Evolutionary conservation across 1,140 invertebrate genomes (phyloP).

Genomic region (Meteorus sp.): DNA sequence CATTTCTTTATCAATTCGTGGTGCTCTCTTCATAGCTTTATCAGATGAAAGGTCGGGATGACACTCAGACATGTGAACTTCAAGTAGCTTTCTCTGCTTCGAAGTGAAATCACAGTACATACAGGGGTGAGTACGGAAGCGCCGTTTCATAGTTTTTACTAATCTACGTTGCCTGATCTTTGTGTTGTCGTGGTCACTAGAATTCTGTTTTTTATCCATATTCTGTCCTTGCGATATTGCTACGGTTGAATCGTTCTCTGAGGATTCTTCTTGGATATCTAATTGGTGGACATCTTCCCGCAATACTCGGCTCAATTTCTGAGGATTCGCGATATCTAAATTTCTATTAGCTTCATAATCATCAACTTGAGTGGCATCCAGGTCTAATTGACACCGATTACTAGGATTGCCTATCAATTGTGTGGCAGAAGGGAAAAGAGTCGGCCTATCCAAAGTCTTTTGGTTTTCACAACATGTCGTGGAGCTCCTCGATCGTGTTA

Average conservation of each 20-base stretch:
- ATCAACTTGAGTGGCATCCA: too few species aligned
- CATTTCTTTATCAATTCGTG: slow-evolving; percentile 47
- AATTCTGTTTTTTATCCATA: too few species aligned
- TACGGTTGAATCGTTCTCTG: too few species aligned
- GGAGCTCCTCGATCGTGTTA: slow-evolving; percentile 22
- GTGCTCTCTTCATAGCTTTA: slow-evolving; percentile 32
- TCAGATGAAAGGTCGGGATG: slow-evolving; percentile 37
- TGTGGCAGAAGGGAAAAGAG: too few species aligned
- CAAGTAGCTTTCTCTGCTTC: slow-evolving; percentile 41
- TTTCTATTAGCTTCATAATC: too few species aligned
- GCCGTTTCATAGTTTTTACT: background rate
- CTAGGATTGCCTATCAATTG: too few species aligned
- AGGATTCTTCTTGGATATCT: too few species aligned
- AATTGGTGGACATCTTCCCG: too few species aligned
- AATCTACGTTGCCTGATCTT: background rate
- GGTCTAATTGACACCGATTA: too few species aligned
- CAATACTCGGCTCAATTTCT: too few species aligned
- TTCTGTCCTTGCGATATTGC: too few species aligned
- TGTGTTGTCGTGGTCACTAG: background rate
- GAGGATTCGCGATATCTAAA: too few species aligned
- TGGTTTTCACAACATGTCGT: slow-evolving; percentile 4
- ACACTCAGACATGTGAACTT: slow-evolving; percentile 36
- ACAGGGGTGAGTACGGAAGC: slow-evolving; percentile 37
- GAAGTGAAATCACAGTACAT: slow-evolving; percentile 42
- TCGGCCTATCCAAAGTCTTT: background rate